phyloP scores from a whole-genome alignment of 2,888 invertebrate species.

The Lasioglossum pauxillum region DNA sequence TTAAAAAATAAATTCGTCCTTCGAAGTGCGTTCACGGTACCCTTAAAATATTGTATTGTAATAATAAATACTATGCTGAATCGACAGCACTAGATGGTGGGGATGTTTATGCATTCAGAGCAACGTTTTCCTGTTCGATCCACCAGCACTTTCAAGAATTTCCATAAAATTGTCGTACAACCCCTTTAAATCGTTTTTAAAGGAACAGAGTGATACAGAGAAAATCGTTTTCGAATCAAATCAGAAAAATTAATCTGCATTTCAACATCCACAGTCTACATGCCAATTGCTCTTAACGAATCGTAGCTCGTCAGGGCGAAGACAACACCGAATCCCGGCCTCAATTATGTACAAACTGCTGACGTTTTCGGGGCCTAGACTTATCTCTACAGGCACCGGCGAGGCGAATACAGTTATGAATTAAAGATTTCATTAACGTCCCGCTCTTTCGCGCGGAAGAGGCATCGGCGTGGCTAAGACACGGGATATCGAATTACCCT shows the following conservation, averaged over 20 bases:
- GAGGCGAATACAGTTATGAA: slow-evolving; percentile 30
- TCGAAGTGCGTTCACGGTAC: neutral
- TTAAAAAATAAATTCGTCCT: slow-evolving; percentile 15
- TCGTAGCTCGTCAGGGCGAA: neutral
- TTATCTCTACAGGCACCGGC: neutral
- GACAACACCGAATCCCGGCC: neutral
- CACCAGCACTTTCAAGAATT: neutral
- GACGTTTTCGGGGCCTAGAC: neutral
- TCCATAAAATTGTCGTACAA: neutral
- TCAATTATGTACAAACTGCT: slow-evolving; percentile 45
- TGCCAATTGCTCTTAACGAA: neutral
- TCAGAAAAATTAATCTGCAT: neutral
- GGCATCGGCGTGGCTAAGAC: slow-evolving; percentile 46
- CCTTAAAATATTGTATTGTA: neutral
- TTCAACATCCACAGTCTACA: neutral
- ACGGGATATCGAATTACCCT: slow-evolving; percentile 66
- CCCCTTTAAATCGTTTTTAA: neutral
- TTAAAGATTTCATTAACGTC: slow-evolving; percentile 53
- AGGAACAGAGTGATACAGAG: too few species aligned
- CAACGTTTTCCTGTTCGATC: neutral
- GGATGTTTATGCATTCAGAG: neutral
- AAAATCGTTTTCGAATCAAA: neutral
- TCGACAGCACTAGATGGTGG: neutral
- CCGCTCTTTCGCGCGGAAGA: slow-evolving; percentile 10
- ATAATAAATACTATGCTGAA: slow-evolving; percentile 51